Percentiles rank a stretch among this genome's conserved stretches.
Conservation (phyloP, 2,113 vertebrate species). For the Okapia johnstoni region DNA sequence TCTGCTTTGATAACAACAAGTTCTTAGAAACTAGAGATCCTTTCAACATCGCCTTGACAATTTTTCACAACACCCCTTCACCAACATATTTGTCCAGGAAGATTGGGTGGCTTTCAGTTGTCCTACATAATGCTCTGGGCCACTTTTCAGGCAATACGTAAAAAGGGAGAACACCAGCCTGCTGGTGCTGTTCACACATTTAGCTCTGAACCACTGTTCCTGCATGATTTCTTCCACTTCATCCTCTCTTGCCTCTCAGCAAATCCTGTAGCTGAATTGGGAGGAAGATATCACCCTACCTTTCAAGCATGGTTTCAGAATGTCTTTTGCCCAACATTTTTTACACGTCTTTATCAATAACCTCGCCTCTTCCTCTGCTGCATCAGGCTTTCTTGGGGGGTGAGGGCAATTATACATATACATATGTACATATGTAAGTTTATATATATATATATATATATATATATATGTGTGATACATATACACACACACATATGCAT, state of each 20-base stretch:
- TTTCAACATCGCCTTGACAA: neutral
- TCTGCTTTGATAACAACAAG: neutral
- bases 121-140: neutral
- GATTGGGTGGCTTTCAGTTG: neutral
- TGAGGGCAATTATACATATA: too few species aligned
- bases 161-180: neutral
- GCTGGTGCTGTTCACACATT: neutral
- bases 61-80: neutral
- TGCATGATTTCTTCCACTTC: neutral
- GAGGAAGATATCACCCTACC: neutral
- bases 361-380: neutral
- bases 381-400: neutral
- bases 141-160: neutral
- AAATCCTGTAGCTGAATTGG: neutral
- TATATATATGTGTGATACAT: neutral
- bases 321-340: neutral
- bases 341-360: neutral
- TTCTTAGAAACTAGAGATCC: neutral
- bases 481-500: neutral
- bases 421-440: neutral
- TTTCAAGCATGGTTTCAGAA: neutral
- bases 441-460: too few species aligned
- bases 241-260: neutral
- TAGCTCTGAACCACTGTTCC: neutral
- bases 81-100: neutral